These are phyloP conservation scores for Drosophila engyochracea DNA, from an alignment of 2,888 invertebrate species.

Conservation along the genomic window DNA sequence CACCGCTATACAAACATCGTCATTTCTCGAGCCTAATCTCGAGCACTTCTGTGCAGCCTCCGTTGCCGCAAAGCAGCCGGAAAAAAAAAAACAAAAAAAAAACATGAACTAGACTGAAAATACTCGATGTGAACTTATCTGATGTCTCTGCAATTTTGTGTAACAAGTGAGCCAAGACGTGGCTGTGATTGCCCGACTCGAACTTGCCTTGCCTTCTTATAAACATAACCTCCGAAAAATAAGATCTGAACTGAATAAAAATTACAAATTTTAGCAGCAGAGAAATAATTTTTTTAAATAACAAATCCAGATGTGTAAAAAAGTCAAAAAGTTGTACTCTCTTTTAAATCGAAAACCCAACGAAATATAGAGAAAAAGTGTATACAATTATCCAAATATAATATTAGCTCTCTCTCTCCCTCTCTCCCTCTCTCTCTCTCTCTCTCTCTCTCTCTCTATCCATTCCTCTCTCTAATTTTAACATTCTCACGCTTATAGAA, in stretches of 20 bases:
- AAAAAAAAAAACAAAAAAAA: too few species aligned
- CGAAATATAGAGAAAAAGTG: background rate
- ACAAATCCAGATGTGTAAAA: background rate
- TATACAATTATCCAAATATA: background rate
- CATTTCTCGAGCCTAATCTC: constrained; percentile 2
- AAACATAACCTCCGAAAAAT: too few species aligned
- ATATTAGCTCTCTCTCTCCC: background rate
- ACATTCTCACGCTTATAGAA: background rate
- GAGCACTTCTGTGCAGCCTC: background rate
- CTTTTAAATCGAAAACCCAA: background rate
- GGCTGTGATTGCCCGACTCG: background rate
- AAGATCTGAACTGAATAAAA: background rate
- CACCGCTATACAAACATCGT: background rate
- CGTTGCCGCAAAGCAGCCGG: background rate
- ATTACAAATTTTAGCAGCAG: background rate
- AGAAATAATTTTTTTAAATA: background rate
- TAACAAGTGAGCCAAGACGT: background rate
- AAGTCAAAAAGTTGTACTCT: background rate
- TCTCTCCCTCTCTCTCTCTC: too few species aligned
- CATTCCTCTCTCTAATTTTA: background rate
- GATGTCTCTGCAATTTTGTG: background rate
- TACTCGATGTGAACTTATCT: constrained; percentile 3
- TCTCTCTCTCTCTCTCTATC: background rate
- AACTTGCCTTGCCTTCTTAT: background rate
- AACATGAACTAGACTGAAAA: background rate